phyloP scores from a whole-genome alignment of 2,797 vertebrate species.

The Spheniscus humboldti region DNA sequence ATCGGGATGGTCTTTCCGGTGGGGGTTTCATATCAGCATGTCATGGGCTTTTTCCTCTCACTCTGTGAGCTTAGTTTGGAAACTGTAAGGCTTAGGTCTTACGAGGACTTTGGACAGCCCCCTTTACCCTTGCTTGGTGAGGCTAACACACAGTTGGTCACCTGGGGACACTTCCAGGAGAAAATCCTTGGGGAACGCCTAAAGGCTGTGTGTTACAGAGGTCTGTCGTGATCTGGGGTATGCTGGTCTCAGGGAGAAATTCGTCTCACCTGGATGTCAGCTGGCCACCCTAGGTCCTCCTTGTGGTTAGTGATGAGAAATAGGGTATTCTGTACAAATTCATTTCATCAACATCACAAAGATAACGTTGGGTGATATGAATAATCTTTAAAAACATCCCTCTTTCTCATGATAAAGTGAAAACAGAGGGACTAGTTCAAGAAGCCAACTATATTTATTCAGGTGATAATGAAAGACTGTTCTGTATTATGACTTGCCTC shows the following conservation, averaged over 20 bases:
- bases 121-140: neutral
- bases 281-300: neutral
- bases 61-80: neutral
- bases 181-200: neutral
- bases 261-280: neutral
- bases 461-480: neutral
- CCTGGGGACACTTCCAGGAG: neutral
- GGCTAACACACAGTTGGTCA: neutral
- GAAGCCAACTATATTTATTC: neutral
- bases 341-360: neutral
- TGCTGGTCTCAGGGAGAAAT: neutral
- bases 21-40: neutral
- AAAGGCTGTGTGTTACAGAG: neutral
- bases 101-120: neutral
- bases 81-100: neutral
- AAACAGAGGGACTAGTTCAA: neutral
- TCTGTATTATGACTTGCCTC: neutral
- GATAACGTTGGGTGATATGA: neutral
- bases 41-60: neutral
- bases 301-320: neutral
- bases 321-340: neutral
- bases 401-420: neutral
- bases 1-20: neutral
- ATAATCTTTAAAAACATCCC: neutral
- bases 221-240: rapidly evolving